Evolutionary conservation across 2,797 vertebrate species (phyloP).

Genomic region (Gymnodraco acuticeps): DNA sequence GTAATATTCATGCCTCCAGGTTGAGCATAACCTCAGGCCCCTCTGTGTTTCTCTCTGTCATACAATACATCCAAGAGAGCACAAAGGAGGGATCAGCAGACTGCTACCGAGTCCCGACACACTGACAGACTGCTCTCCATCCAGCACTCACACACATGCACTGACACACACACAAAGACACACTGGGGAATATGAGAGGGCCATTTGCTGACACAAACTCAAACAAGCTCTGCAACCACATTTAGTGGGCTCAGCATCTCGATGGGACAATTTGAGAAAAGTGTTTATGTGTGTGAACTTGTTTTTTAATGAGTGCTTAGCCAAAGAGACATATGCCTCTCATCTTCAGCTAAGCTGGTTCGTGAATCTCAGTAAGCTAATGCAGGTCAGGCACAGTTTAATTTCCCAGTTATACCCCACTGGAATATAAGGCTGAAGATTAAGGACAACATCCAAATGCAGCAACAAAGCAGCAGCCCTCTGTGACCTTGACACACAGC

Average conservation of each 20-base stretch:
- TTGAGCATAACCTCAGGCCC: constrained; percentile 66
- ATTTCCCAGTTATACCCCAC: constrained; percentile 35
- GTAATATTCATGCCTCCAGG: constrained; percentile 72
- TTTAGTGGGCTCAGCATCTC: constrained; percentile 31
- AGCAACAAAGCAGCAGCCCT: constrained; percentile 18
- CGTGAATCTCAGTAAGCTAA: constrained; percentile 46
- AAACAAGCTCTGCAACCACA: constrained; percentile 50
- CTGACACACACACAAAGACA: constrained; percentile 41
- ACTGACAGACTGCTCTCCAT: constrained; percentile 68
- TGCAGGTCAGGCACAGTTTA: constrained; percentile 53
- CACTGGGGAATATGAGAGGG: constrained; percentile 54
- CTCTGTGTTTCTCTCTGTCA: constrained; percentile 65
- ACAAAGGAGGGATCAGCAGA: constrained; percentile 74
- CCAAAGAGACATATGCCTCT: constrained; percentile 44
- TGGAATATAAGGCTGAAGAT: constrained; percentile 33
- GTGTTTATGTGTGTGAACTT: constrained; percentile 11
- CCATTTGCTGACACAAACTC: constrained; percentile 54
- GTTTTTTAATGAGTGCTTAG: constrained; percentile 25
- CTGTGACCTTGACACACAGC: constrained; percentile 34
- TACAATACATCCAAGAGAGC: constrained; percentile 67
- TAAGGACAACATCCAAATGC: constrained; percentile 29
- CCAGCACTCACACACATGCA: constrained; percentile 44
- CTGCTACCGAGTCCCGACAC: constrained; percentile 63
- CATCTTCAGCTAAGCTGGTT: constrained; percentile 36
- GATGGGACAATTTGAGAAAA: constrained; percentile 25